Conservation (phyloP, 2,797 vertebrate genomes). For the Gymnocypris eckloni region DNA sequence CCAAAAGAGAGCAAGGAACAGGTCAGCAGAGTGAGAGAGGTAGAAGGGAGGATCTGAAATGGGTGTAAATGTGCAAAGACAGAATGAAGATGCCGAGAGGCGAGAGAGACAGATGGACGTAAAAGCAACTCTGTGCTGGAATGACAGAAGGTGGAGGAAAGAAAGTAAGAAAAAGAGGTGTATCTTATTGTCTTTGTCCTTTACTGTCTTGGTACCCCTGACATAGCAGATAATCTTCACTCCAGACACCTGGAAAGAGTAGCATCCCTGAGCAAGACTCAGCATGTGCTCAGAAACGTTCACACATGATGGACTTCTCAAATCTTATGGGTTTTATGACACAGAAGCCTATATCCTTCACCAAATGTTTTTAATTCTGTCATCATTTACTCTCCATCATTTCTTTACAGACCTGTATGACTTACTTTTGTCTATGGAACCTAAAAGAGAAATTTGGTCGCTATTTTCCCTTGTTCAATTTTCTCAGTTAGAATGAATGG, state of each 20-base stretch:
- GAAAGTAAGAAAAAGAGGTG: neutral
- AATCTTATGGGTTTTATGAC: neutral
- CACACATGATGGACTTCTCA: constrained; percentile 51
- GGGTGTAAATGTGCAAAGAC: constrained; percentile 2
- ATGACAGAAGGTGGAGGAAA: constrained; percentile 2
- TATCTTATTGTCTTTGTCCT: constrained; percentile 46
- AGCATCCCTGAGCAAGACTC: neutral
- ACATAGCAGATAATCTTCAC: constrained; percentile 57
- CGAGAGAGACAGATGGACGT: constrained; percentile 22
- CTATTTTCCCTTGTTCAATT: neutral
- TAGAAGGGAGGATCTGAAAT: neutral
- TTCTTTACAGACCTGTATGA: neutral
- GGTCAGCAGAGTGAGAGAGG: constrained; percentile 17
- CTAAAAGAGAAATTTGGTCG: neutral
- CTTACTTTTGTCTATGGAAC: neutral
- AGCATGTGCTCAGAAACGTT: constrained; percentile 41
- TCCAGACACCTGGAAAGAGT: constrained; percentile 42
- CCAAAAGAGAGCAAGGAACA: neutral
- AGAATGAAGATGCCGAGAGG: constrained; percentile 47
- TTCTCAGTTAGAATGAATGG: neutral
- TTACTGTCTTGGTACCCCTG: constrained; percentile 56
- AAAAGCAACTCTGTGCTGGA: neutral
- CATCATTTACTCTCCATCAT: neutral
- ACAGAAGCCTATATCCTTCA: neutral
- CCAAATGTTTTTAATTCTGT: accelerated